Percentiles rank a stretch among this genome's conserved stretches.
Conservation (phyloP, 2,113 vertebrate genomes). For the Pomatorhinus ruficollis region DNA sequence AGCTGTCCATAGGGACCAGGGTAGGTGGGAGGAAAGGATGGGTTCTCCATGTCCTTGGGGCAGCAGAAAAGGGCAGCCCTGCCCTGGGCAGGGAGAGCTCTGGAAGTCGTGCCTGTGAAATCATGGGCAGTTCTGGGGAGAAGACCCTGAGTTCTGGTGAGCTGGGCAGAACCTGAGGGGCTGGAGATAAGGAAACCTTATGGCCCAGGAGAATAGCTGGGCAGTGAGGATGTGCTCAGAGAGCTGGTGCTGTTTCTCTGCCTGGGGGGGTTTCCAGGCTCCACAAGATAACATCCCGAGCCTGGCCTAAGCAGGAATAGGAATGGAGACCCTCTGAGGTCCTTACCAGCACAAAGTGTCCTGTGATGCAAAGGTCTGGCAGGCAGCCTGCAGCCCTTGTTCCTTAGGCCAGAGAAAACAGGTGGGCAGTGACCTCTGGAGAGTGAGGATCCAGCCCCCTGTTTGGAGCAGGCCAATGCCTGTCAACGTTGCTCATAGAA, state of each 20-base stretch:
- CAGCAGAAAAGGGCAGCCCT: neutral
- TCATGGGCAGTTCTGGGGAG: neutral
- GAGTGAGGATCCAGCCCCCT: neutral
- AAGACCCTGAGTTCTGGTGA: neutral
- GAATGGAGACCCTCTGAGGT: neutral
- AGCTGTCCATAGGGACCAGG: neutral
- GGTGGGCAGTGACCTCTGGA: neutral
- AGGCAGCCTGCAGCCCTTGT: neutral
- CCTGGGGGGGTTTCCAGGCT: neutral
- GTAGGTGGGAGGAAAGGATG: neutral
- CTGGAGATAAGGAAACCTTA: neutral
- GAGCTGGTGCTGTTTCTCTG: fast-evolving
- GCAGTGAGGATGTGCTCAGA: neutral
- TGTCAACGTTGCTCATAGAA: fast-evolving
- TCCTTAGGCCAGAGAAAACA: neutral
- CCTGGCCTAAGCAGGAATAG: neutral
- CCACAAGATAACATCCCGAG: neutral
- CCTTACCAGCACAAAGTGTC: fast-evolving
- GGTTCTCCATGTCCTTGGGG: fast-evolving
- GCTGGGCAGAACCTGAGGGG: neutral
- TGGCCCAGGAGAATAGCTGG: neutral
- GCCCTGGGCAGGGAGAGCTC: neutral
- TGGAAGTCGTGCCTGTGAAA: neutral
- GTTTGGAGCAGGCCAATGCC: neutral
- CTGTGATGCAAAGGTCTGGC: fast-evolving